These are phyloP conservation scores for Pseudorhombus dupliciocellatus DNA, from an alignment of 2,113 vertebrate species.

Conservation along the genomic window DNA sequence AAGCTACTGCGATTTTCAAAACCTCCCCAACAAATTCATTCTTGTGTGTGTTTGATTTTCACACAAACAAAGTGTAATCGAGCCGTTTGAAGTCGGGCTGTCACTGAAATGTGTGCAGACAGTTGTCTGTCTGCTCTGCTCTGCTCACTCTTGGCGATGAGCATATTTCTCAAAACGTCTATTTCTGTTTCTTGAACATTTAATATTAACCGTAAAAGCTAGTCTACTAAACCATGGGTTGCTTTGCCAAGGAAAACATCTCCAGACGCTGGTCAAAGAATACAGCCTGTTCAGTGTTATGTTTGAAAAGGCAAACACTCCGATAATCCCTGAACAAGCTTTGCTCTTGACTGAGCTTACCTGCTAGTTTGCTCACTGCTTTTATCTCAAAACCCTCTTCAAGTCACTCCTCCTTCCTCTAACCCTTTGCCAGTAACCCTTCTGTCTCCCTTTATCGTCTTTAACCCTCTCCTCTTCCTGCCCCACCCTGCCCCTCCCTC, in stretches of 20 bases:
- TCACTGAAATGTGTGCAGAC: background rate
- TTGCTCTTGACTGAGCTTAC: slow-evolving; percentile 46
- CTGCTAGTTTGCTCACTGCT: slow-evolving; percentile 48
- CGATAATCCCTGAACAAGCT: slow-evolving; percentile 40
- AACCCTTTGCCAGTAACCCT: slow-evolving; percentile 71
- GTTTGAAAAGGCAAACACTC: background rate
- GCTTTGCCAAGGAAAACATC: slow-evolving; percentile 25
- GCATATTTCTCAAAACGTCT: slow-evolving; percentile 7
- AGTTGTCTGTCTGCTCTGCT: background rate
- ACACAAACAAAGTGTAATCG: background rate
- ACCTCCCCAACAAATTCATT: background rate
- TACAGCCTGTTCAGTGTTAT: slow-evolving; percentile 36
- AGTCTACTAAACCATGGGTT: slow-evolving; percentile 11
- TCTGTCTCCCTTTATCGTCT: slow-evolving; percentile 69
- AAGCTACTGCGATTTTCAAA: background rate
- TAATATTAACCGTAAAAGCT: slow-evolving; percentile 6
- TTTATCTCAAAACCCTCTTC: slow-evolving; percentile 52
- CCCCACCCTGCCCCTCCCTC: slow-evolving; percentile 57
- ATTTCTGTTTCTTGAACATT: slow-evolving; percentile 12
- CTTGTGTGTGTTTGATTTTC: background rate
- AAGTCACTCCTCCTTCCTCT: slow-evolving; percentile 45
- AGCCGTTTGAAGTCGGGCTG: background rate
- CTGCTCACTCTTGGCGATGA: background rate
- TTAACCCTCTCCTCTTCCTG: slow-evolving; percentile 76
- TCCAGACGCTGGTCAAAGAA: slow-evolving; percentile 38